A percentile compares a stretch with the other conserved stretches of the same genome.
These are phyloP conservation scores for Halichoeres trimaculatus DNA, from an alignment of 2,113 vertebrate genomes.

Conservation along the genomic window DNA sequence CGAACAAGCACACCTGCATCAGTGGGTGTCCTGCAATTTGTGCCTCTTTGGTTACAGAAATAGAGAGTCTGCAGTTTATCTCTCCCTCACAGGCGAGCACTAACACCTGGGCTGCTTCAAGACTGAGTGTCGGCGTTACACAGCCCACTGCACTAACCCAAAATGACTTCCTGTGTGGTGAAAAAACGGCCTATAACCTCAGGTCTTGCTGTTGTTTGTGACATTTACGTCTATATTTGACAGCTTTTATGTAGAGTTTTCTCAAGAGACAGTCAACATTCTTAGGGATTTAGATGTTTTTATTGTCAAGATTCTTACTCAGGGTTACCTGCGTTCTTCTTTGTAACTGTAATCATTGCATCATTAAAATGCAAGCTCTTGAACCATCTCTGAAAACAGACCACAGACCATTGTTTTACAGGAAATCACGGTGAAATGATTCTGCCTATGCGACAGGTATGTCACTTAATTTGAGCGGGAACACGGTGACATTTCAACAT, in stretches of 20 bases:
- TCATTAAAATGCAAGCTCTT: no score
- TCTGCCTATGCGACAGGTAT: background rate
- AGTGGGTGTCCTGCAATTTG: slow-evolving; percentile 11
- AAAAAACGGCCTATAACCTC: slow-evolving; percentile 41
- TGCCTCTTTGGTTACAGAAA: slow-evolving; percentile 4
- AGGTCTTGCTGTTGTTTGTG: slow-evolving; percentile 16
- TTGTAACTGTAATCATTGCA: background rate
- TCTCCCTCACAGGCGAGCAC: background rate
- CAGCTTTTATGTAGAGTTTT: background rate
- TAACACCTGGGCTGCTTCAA: slow-evolving; percentile 11
- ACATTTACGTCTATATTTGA: slow-evolving; percentile 1
- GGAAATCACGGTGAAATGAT: slow-evolving; percentile 15
- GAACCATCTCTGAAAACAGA: background rate
- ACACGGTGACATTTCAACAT: slow-evolving; percentile 65
- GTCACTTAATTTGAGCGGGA: slow-evolving; percentile 33
- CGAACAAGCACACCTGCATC: slow-evolving; percentile 9
- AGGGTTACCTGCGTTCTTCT: background rate
- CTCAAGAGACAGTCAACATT: background rate
- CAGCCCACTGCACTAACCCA: slow-evolving; percentile 51
- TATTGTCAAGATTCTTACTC: no score
- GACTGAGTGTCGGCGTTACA: slow-evolving; percentile 2
- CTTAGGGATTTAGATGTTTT: no score
- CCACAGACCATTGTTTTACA: background rate
- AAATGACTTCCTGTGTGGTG: slow-evolving; percentile 73
- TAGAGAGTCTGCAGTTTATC: slow-evolving; percentile 10